Conservation (phyloP, 2,888 invertebrate species). For the Napeogenes sylphis region DNA sequence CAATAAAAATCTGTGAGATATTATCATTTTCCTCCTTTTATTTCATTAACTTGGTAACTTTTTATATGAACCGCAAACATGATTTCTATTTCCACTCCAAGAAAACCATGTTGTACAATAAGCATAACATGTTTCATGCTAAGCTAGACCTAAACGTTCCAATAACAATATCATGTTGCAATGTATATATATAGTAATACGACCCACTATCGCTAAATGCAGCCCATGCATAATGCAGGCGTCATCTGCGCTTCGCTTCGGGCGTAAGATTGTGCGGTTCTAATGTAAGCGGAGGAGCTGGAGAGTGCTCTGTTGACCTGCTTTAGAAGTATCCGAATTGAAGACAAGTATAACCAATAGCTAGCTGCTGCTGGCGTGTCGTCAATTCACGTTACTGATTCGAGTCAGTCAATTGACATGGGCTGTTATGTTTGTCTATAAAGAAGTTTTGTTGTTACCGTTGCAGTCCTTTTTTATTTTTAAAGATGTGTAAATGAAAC, state of each 20-base stretch:
- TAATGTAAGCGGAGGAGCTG: conserved; percentile 31
- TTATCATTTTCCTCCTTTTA: too few relatives aligned
- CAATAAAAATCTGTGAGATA: too few relatives aligned
- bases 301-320: conserved; percentile 1
- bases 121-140: too few relatives aligned
- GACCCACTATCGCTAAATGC: conserved; percentile 60
- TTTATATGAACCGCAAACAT: too few relatives aligned
- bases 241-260: conserved; percentile 58
- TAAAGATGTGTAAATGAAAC: not conserved
- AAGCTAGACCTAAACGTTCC: conserved; percentile 8
- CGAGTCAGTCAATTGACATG: too few relatives aligned
- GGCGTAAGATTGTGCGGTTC: conserved; percentile 37
- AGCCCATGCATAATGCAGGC: conserved; percentile 67
- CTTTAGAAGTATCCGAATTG: not conserved
- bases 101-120: too few relatives aligned
- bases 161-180: conserved; percentile 31
- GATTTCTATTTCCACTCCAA: too few relatives aligned
- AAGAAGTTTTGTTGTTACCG: too few relatives aligned
- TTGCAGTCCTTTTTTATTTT: too few relatives aligned
- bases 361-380: not conserved
- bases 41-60: too few relatives aligned
- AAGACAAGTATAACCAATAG: not conserved
- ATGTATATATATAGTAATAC: conserved; percentile 11
- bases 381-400: not conserved
- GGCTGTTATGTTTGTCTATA: too few relatives aligned